Evolutionary conservation across 2,797 vertebrate genomes (phyloP).

Genomic region (Spinibarbus caldwelli): DNA sequence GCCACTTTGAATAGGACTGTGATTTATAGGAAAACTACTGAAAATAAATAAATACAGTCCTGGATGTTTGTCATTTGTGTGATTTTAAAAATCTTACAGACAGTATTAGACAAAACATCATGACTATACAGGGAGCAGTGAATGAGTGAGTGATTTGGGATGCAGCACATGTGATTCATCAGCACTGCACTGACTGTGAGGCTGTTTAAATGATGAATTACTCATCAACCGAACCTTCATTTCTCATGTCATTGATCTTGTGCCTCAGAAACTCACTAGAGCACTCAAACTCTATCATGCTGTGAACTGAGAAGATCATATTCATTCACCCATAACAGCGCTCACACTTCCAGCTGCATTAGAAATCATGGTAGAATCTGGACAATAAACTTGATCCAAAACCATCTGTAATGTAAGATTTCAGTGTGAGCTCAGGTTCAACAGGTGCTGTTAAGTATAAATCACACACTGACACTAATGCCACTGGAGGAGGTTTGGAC

Average conservation of each 20-base stretch:
- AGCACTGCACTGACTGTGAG: not conserved
- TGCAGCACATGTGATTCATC: too few species aligned
- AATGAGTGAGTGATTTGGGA: not conserved
- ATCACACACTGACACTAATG: not conserved
- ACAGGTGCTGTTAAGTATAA: not conserved
- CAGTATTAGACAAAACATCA: not conserved
- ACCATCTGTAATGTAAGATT: not conserved
- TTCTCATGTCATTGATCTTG: not conserved
- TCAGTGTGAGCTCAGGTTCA: not conserved
- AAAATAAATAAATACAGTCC: not conserved
- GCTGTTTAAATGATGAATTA: not conserved
- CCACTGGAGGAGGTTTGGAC: too few species aligned
- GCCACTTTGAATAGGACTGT: not conserved
- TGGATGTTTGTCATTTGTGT: not conserved
- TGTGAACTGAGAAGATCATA: not conserved
- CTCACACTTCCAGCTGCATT: not conserved
- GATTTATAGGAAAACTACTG: not conserved
- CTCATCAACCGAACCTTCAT: not conserved
- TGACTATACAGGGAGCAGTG: not conserved
- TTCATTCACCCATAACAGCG: not conserved
- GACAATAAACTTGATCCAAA: not conserved
- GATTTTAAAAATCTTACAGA: not conserved
- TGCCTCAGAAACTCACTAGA: not conserved
- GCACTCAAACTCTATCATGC: not conserved
- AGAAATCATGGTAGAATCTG: not conserved